Conservation (phyloP, 2,888 invertebrate genomes). For the Gisinianus flammeolus region DNA sequence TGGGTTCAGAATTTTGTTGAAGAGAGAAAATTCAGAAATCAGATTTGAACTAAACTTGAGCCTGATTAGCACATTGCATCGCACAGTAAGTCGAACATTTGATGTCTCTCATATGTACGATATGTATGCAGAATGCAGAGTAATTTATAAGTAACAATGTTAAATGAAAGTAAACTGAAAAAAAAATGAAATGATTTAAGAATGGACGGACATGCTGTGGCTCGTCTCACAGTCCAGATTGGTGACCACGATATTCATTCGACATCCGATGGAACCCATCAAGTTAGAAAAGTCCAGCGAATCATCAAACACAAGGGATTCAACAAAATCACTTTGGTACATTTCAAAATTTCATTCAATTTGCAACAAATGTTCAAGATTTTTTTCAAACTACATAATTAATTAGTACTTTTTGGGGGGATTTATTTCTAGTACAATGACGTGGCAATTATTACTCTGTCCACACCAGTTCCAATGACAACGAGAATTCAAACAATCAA, state of each 20-base stretch:
- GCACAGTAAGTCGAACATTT: slow-evolving; percentile 59
- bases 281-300: slow-evolving; percentile 79
- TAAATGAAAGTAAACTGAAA: too few species aligned
- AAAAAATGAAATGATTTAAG: slow-evolving; percentile 63
- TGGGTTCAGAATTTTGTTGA: too few species aligned
- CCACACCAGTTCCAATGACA: slow-evolving; percentile 50
- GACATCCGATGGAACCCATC: slow-evolving; percentile 74
- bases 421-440: slow-evolving; percentile 50
- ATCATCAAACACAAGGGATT: slow-evolving; percentile 86
- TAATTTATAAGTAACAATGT: too few species aligned
- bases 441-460: slow-evolving; percentile 52
- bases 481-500: slow-evolving; percentile 49
- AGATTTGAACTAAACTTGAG: too few species aligned
- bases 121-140: too few species aligned
- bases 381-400: neutral
- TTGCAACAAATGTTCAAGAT: neutral
- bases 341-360: slow-evolving; percentile 44
- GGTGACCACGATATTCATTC: slow-evolving; percentile 84
- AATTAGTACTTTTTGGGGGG: neutral
- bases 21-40: too few species aligned
- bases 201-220: slow-evolving; percentile 88
- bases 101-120: too few species aligned
- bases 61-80: too few species aligned
- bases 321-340: slow-evolving; percentile 79
- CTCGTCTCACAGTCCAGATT: slow-evolving; percentile 77